These are phyloP conservation scores for Dolomedes plantarius DNA, from an alignment of 2,888 invertebrate species.

Conservation along the genomic window DNA sequence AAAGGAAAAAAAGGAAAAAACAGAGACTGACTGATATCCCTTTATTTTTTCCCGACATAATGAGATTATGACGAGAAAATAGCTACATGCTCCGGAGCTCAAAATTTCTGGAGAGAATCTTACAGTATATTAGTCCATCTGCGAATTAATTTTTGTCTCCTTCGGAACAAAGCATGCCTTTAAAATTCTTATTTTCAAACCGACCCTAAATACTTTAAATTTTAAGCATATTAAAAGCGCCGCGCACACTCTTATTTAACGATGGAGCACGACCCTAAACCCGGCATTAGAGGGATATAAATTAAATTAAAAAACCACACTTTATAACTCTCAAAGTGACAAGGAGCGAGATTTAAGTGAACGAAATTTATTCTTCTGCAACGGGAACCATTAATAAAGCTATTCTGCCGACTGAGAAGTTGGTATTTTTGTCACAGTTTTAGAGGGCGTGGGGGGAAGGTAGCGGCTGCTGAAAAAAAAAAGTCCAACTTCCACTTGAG, in stretches of 20 bases:
- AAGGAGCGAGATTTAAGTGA: slow-evolving; percentile 37
- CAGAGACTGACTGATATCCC: neutral
- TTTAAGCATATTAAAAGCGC: slow-evolving; percentile 47
- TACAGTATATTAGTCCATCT: slow-evolving; percentile 2
- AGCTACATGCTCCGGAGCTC: neutral
- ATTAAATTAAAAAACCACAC: slow-evolving; percentile 69
- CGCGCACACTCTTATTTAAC: slow-evolving; percentile 28
- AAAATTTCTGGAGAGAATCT: neutral
- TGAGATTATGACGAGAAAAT: neutral
- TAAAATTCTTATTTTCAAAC: slow-evolving; percentile 4
- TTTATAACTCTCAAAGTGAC: slow-evolving; percentile 62
- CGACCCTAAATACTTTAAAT: slow-evolving; percentile 39
- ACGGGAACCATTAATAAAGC: slow-evolving; percentile 66
- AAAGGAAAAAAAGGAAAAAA: neutral
- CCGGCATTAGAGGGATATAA: slow-evolving; percentile 45
- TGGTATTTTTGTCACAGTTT: slow-evolving; percentile 68
- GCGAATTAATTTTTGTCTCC: neutral
- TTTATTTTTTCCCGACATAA: neutral
- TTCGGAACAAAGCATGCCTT: neutral
- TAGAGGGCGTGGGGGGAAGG: slow-evolving; percentile 5
- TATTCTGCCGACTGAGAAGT: slow-evolving; percentile 38
- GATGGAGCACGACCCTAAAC: slow-evolving; percentile 13
- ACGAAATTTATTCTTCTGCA: slow-evolving; percentile 55
- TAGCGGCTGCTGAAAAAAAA: slow-evolving; percentile 10
- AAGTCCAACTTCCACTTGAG: slow-evolving; percentile 42